Conservation (phyloP, 2,888 invertebrate genomes). For the Heterodera filipjevi region DNA sequence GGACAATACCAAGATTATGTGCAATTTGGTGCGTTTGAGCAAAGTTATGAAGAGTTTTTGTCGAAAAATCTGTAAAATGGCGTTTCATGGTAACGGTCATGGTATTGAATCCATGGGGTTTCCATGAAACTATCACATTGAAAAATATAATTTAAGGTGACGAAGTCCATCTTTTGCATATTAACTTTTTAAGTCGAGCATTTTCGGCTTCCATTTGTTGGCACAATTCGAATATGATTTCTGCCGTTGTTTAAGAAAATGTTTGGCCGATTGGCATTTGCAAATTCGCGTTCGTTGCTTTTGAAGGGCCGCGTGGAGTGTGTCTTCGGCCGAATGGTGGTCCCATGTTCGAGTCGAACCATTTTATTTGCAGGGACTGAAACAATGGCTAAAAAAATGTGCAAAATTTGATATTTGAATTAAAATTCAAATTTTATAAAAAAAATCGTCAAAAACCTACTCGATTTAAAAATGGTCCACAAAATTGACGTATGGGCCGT, state of each 20-base stretch:
- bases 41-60: too few species aligned
- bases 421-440: too few species aligned
- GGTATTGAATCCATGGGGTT: too few species aligned
- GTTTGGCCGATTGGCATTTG: neutral
- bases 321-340: neutral
- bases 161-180: too few species aligned
- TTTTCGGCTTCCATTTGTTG: neutral
- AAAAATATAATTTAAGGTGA: too few species aligned
- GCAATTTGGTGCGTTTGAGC: too few species aligned
- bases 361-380: neutral
- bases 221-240: neutral
- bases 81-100: too few species aligned
- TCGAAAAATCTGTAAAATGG: too few species aligned
- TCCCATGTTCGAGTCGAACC: neutral
- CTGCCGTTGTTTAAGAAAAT: neutral
- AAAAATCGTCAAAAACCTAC: too few species aligned
- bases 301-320: neutral
- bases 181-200: too few species aligned
- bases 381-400: neutral
- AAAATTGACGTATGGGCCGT: constrained; percentile 17
- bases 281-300: neutral
- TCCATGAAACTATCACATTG: too few species aligned
- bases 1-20: too few species aligned
- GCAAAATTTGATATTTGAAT: neutral
- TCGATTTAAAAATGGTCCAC: constrained; percentile 13